Conservation (phyloP, 1,140 invertebrate species). For the Laodelphax striatellus region DNA sequence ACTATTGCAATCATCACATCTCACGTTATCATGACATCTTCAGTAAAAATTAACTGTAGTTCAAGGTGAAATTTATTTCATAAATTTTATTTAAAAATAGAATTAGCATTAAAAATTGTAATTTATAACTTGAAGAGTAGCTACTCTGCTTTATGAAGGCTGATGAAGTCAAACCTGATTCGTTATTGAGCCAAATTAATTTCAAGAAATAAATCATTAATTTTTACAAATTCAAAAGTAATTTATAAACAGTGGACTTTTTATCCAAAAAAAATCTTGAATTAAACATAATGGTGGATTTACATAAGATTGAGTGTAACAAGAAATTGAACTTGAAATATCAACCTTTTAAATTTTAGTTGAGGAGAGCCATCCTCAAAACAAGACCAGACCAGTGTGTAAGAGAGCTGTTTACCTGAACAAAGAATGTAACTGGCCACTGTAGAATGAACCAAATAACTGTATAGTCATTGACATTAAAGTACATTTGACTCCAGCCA, state of each 20-base stretch:
- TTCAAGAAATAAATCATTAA: not conserved
- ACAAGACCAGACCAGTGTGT: not conserved
- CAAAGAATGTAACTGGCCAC: constrained; percentile 49
- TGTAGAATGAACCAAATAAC: constrained; percentile 52
- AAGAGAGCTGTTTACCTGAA: constrained; percentile 34
- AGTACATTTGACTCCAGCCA: constrained; percentile 51
- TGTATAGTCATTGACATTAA: constrained; percentile 45
- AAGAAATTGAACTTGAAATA: no score
- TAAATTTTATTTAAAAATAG: no score
- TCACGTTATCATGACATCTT: no score
- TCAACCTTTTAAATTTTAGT: no score
- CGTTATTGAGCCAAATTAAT: not conserved
- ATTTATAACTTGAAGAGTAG: not conserved
- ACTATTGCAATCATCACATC: no score
- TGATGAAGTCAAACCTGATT: not conserved
- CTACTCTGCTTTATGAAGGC: not conserved
- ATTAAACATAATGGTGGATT: no score
- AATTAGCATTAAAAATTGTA: no score
- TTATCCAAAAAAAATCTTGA: not conserved
- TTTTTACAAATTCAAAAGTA: not conserved
- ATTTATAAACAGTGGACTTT: not conserved
- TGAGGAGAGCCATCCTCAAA: no score
- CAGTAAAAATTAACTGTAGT: no score
- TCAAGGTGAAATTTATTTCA: no score
- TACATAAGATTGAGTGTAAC: no score